A percentile compares a stretch with the other conserved stretches of the same genome.
Conservation (phyloP, 2,113 vertebrate species). For the Caracal caracal region DNA sequence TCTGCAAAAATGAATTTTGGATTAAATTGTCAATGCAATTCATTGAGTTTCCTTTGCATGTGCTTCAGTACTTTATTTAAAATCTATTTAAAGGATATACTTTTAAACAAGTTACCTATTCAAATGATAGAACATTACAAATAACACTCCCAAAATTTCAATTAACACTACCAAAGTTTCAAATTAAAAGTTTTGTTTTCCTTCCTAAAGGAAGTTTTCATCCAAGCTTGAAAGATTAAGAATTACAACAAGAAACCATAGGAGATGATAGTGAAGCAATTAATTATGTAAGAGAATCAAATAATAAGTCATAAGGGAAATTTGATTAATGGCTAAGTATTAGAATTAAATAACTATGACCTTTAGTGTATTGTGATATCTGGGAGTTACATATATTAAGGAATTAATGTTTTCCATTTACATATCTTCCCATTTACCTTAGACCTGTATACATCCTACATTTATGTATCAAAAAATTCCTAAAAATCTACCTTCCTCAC, state of each 20-base stretch:
- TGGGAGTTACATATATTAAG: background rate
- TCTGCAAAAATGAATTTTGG: conserved; percentile 18
- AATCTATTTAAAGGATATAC: background rate
- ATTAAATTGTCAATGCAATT: conserved; percentile 2
- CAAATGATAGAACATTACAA: background rate
- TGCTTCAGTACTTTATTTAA: conserved; percentile 15
- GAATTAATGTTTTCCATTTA: background rate
- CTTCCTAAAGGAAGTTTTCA: background rate
- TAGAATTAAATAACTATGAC: background rate
- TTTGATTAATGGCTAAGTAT: background rate
- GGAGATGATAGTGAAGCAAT: background rate
- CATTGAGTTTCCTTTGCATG: background rate
- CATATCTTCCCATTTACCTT: background rate
- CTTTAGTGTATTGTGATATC: background rate
- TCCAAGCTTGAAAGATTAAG: background rate
- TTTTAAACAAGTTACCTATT: background rate
- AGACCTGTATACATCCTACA: background rate
- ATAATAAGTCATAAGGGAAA: background rate
- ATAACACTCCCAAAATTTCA: background rate
- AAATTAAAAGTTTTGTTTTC: background rate
- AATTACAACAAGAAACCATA: background rate
- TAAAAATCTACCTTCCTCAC: background rate
- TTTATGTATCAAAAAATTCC: background rate
- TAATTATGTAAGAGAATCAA: background rate
- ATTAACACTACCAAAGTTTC: background rate